Evolutionary conservation across 1,140 invertebrate genomes (phyloP), one percentile per base, ranked within the genome.

Genomic region (Charaxes varanes): DNA sequence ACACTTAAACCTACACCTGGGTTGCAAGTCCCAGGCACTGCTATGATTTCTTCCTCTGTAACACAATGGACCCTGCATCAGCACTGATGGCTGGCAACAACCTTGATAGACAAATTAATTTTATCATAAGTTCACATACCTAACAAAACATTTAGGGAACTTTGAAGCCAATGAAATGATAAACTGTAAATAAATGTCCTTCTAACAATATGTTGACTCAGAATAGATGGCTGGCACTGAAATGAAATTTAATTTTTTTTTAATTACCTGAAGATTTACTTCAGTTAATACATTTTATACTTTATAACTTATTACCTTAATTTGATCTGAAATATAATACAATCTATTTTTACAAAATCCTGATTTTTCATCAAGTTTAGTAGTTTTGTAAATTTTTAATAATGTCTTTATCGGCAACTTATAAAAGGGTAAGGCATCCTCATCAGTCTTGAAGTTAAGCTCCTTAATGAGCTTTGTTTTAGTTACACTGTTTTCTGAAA

Each of bases 121-220:
- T n/a, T n/a, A n/a, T n/a, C n/a, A n/a, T n/a, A n/a, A n/a, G n/a
- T n/a, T n/a, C n/a, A n/a, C n/a, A n/a, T 69, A 85, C 83, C 81
- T 53, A 82, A 27, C 48, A 84, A 61, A 22, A 69, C 55, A 48
- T 71, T 49, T 27, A 84, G 61, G 30, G 78, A 74, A 30, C 53
- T 80, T 62, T 78, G 41, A 4, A 85, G 43, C 68, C 74, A 77
- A 6, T 76, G 65, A 71, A 84, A 84, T 35, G 76, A 63, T 42
- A 85, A 64, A 8, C 26, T 53, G 51, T 84, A 85, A 34, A 84
- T 45, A 57, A 85, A 85, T 23, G 46, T 64, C 53, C 83, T 68
- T 61, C 68, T 72, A 21, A 66, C 57, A 33, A 84, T 26, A 15
- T 45, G 32, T 61, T 69, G 53, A 38, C 70, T 74, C 14, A 85